Evolutionary conservation across 2,888 invertebrate genomes (phyloP).

Genomic region (Tenthredo scrophulariae): DNA sequence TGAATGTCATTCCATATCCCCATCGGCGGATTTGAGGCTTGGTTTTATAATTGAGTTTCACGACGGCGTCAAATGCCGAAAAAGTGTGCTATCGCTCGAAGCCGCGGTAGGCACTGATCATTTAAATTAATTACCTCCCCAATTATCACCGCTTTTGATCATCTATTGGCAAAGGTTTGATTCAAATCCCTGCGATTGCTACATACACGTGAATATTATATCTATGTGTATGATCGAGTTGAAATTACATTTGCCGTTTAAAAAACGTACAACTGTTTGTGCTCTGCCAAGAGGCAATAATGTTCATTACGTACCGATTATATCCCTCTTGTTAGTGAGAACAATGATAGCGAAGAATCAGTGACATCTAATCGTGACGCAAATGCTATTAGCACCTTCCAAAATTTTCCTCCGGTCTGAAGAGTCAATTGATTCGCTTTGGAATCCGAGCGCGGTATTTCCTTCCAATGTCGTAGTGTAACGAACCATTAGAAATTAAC

Average conservation of each 20-base stretch:
- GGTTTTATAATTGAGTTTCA: conserved; percentile 9
- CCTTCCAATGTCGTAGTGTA: background rate
- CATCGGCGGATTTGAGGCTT: background rate
- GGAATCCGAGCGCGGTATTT: background rate
- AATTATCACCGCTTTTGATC: background rate
- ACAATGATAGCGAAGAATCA: background rate
- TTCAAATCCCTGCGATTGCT: background rate
- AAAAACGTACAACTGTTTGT: background rate
- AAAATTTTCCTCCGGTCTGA: background rate
- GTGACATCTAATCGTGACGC: conserved; percentile 1
- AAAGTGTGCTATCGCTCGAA: background rate
- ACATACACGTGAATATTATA: background rate
- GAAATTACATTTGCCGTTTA: background rate
- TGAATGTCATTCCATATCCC: background rate
- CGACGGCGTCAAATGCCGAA: background rate
- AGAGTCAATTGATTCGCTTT: conserved; percentile 2
- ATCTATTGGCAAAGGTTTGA: background rate
- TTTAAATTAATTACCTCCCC: background rate
- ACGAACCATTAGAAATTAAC: background rate
- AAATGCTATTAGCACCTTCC: background rate
- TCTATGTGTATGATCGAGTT: background rate
- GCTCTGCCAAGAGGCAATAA: background rate
- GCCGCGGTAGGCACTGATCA: background rate
- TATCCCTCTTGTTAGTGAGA: background rate
- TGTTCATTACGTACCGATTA: background rate